Percentiles rank a stretch among this genome's conserved stretches.
phyloP scores from a whole-genome alignment of 2,113 vertebrate genomes.

The Tichodroma muraria region DNA sequence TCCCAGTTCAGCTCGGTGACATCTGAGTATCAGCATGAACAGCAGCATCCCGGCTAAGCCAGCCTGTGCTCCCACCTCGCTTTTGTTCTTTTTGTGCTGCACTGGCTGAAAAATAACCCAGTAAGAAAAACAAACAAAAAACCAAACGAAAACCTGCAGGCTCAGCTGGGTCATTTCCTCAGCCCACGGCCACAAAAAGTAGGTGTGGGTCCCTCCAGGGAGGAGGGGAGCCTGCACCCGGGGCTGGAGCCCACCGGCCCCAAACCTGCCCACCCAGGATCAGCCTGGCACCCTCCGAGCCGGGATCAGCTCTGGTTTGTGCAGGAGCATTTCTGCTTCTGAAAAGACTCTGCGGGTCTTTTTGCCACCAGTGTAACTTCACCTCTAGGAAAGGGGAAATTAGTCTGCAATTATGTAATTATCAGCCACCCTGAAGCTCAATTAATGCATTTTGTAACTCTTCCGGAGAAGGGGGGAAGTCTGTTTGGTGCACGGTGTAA shows the following conservation, averaged over 20 bases:
- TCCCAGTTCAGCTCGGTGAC: accelerated
- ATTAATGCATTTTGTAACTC: not conserved
- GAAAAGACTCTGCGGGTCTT: not conserved
- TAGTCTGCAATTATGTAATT: constrained; percentile 20
- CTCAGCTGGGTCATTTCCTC: not conserved
- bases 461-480: not conserved
- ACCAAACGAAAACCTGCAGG: not conserved
- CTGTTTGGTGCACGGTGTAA: not conserved
- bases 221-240: accelerated
- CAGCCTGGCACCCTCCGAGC: not conserved
- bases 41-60: not conserved
- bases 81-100: not conserved
- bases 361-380: not conserved
- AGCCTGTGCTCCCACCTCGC: not conserved
- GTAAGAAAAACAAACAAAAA: no score
- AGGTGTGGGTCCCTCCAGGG: not conserved
- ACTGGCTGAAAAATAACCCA: not conserved
- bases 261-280: not conserved
- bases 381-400: constrained; percentile 25
- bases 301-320: accelerated
- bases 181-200: not conserved
- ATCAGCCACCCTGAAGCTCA: not conserved
- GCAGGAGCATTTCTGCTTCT: not conserved
- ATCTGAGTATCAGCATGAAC: not conserved
- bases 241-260: not conserved